A percentile compares a stretch with the other conserved stretches of the same genome.
Evolutionary conservation across 2,113 vertebrate species (phyloP).

Genomic region (Mystacornis crossleyi): DNA sequence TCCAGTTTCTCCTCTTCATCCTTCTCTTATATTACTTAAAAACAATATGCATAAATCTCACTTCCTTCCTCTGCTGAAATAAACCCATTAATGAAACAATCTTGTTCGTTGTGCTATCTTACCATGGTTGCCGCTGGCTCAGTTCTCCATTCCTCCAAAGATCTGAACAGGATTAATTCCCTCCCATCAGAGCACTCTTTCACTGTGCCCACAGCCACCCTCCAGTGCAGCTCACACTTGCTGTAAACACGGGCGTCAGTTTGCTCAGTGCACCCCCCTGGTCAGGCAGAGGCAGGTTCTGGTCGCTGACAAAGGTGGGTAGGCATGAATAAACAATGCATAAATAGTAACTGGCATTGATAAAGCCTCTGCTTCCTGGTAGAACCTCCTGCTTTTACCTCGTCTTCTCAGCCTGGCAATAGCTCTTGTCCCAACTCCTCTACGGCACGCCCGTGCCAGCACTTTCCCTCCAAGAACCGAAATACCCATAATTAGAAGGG

Average conservation of each 20-base stretch:
- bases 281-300: neutral
- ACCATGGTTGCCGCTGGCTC: fast-evolving
- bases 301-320: neutral
- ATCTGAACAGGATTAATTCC: neutral
- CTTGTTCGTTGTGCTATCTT: neutral
- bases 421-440: neutral
- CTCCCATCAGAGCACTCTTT: neutral
- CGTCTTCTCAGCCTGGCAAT: neutral
- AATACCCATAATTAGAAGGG: neutral
- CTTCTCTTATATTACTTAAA: neutral
- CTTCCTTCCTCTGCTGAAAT: neutral
- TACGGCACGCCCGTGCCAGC: fast-evolving
- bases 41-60: neutral
- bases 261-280: neutral
- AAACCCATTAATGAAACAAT: neutral
- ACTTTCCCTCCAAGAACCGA: neutral
- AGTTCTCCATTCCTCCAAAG: neutral
- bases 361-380: neutral
- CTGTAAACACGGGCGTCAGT: fast-evolving
- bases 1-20: neutral
- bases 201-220: fast-evolving
- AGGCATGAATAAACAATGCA: neutral
- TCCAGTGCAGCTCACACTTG: neutral
- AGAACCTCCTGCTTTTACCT: neutral
- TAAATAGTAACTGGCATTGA: neutral